Evolutionary conservation across 1,140 invertebrate genomes (phyloP).

Genomic region (Micrasema longulum): DNA sequence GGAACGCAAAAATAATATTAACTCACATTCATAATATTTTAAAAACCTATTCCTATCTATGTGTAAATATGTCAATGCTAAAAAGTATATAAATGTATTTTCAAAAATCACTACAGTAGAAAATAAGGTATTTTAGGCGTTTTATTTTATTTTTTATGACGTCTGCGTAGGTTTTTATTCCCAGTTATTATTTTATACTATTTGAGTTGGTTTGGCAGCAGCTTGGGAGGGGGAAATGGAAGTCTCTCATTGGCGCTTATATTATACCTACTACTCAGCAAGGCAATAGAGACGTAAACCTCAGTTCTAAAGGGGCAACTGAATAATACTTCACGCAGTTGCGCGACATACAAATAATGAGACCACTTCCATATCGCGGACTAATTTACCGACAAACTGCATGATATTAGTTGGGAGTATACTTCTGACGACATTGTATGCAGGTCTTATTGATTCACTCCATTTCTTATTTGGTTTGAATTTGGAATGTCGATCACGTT

Average conservation of each 20-base stretch:
- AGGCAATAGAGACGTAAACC: too few species aligned
- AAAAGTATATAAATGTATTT: too few species aligned
- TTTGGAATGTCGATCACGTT: slow-evolving; percentile 15
- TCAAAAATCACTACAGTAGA: too few species aligned
- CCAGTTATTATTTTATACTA: slow-evolving; percentile 51
- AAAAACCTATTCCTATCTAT: too few species aligned
- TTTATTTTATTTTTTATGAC: too few species aligned
- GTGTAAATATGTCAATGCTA: too few species aligned
- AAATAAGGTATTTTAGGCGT: too few species aligned
- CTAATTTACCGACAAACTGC: too few species aligned
- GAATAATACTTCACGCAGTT: neutral
- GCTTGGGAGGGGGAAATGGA: slow-evolving; percentile 17
- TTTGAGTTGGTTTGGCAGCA: slow-evolving; percentile 34
- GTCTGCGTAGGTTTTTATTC: slow-evolving; percentile 37
- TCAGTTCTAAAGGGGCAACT: too few species aligned
- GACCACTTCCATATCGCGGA: neutral
- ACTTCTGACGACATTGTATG: slow-evolving; percentile 44
- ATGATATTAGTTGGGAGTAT: neutral
- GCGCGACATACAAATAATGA: neutral
- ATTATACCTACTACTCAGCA: neutral
- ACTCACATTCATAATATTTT: too few species aligned
- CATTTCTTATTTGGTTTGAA: slow-evolving; percentile 47
- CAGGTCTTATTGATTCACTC: slow-evolving; percentile 50
- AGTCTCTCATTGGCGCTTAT: slow-evolving; percentile 49
- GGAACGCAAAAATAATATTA: too few species aligned